These are phyloP conservation scores for Stenotaenia linearis DNA, from an alignment of 2,888 invertebrate species.

Conservation along the genomic window DNA sequence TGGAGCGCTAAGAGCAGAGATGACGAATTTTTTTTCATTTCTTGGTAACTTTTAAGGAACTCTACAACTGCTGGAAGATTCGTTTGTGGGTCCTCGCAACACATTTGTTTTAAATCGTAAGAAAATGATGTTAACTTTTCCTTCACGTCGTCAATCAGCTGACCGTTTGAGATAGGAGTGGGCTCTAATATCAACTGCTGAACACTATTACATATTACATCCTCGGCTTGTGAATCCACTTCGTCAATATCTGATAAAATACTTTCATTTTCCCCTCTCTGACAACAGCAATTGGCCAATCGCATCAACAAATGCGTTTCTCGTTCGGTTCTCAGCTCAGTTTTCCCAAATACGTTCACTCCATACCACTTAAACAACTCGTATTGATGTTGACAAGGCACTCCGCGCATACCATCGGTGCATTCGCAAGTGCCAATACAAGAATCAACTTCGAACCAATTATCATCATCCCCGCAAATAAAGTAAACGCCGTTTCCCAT, in stretches of 20 bases:
- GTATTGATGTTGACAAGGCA: neutral
- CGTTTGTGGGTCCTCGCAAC: neutral
- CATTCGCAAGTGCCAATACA: neutral
- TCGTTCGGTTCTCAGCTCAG: neutral
- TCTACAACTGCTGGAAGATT: constrained; percentile 1
- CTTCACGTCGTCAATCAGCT: neutral
- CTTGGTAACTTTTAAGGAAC: neutral
- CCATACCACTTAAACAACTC: neutral
- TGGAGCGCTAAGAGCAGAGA: neutral
- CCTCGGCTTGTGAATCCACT: neutral
- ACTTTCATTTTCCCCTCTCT: neutral
- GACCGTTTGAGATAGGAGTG: neutral
- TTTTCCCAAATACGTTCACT: neutral
- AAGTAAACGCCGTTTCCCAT: neutral
- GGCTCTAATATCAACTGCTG: neutral
- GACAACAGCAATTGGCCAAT: neutral
- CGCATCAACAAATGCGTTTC: neutral
- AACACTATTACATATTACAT: neutral
- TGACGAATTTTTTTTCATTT: neutral
- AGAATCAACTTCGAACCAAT: neutral
- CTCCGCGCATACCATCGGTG: neutral
- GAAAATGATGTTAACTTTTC: neutral
- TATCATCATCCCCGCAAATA: neutral
- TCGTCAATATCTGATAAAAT: neutral
- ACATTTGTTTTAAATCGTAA: neutral